A percentile compares a stretch with the other conserved stretches of the same genome.
Evolutionary conservation across 1,140 invertebrate genomes (phyloP).

Genomic region (Orchestia grillus): DNA sequence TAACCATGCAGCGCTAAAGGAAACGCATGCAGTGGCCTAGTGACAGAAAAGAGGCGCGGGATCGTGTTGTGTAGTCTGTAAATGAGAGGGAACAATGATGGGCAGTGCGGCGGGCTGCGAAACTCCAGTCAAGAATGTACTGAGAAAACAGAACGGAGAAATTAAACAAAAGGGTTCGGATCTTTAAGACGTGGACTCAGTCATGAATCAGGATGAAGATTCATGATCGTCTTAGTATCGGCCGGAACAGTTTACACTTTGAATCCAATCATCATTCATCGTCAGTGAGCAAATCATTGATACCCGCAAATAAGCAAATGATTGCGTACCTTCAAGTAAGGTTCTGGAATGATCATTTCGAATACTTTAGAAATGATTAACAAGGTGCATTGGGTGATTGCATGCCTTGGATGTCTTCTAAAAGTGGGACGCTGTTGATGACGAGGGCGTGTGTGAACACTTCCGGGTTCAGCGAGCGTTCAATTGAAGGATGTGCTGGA

Average conservation of each 20-base stretch:
- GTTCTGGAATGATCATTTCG: neutral
- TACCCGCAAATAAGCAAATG: neutral
- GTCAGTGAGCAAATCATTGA: neutral
- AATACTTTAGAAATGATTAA: neutral
- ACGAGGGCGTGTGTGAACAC: neutral
- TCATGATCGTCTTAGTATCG: neutral
- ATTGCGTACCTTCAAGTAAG: neutral
- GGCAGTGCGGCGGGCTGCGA: neutral
- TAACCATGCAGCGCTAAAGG: neutral
- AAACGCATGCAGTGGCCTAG: neutral
- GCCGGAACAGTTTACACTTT: neutral
- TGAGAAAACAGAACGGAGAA: neutral
- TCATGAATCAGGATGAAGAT: neutral
- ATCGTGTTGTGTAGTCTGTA: neutral
- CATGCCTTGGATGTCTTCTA: neutral
- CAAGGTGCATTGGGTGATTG: neutral
- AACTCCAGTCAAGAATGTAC: neutral
- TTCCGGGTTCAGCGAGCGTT: neutral
- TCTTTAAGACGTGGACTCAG: neutral
- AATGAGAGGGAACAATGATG: neutral
- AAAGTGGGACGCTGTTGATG: neutral
- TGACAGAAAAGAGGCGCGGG: neutral
- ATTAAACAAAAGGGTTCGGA: neutral
- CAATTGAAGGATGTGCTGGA: too few species aligned
- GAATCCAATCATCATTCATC: neutral